Conservation (phyloP, 2,113 vertebrate species). For the Tonatia bakeri region DNA sequence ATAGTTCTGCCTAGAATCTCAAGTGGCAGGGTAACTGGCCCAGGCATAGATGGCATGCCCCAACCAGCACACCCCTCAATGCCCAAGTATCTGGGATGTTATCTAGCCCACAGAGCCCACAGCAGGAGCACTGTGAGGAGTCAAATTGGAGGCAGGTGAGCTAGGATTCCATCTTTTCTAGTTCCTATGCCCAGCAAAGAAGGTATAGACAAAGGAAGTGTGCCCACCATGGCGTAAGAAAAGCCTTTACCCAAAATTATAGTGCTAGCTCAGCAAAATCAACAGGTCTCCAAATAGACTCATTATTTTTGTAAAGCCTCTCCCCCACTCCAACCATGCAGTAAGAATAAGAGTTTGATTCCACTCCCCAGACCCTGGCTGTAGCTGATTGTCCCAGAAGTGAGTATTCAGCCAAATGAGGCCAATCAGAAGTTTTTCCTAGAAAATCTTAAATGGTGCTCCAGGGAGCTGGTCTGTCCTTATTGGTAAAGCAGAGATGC, state of each 20-base stretch:
- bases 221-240: background rate
- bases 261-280: background rate
- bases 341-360: background rate
- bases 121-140: background rate
- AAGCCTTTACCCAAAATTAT: background rate
- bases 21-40: constrained; percentile 58
- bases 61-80: background rate
- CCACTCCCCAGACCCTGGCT: background rate
- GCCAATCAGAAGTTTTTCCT: background rate
- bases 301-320: background rate
- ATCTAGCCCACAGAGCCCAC: background rate
- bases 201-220: background rate
- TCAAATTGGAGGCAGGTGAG: background rate
- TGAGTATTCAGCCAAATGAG: background rate
- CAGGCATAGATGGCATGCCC: background rate
- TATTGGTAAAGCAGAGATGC: background rate
- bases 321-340: background rate
- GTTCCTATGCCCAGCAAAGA: background rate
- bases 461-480: background rate
- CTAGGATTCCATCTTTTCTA: background rate
- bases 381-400: background rate
- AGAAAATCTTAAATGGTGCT: background rate
- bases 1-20: constrained; percentile 69
- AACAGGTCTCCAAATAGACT: background rate
- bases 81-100: background rate